Conservation (phyloP, 2,888 invertebrate genomes). For the Eristalis intricaria region DNA sequence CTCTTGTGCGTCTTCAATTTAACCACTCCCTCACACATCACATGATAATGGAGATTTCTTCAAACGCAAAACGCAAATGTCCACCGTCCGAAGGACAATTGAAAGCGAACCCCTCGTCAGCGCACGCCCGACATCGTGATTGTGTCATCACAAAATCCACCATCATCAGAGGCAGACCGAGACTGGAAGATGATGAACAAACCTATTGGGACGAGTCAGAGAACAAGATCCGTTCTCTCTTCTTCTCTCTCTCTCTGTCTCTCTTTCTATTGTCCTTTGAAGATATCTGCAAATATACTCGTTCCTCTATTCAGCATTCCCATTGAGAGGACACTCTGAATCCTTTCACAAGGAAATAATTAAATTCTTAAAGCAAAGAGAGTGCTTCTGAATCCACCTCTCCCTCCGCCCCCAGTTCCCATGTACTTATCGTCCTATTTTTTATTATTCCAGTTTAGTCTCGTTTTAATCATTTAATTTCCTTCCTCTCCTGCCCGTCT, state of each 20-base stretch:
- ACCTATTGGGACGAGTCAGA: conserved; percentile 25
- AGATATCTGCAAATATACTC: conserved; percentile 66
- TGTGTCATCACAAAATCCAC: conserved; percentile 10
- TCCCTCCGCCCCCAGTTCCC: too few relatives aligned
- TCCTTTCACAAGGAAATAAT: conserved; percentile 67
- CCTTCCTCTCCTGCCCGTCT: conserved; percentile 28
- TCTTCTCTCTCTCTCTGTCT: conserved; percentile 13
- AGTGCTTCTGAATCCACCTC: neutral
- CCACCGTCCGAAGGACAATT: neutral
- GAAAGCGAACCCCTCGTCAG: conserved; percentile 7
- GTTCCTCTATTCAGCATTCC: conserved; percentile 44
- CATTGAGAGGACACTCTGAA: conserved; percentile 49
- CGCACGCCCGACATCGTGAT: neutral
- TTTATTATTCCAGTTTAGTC: conserved; percentile 35
- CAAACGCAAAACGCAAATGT: neutral
- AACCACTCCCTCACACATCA: neutral
- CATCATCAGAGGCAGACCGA: neutral
- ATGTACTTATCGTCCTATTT: conserved; percentile 8
- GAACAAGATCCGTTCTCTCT: conserved; percentile 39
- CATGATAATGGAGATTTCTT: neutral
- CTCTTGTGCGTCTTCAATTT: neutral
- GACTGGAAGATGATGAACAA: neutral
- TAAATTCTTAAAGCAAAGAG: conserved; percentile 66
- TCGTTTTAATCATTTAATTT: conserved; percentile 58
- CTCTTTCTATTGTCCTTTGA: conserved; percentile 60